Conservation (phyloP, 2,797 vertebrate genomes). For the Botia kubotai region DNA sequence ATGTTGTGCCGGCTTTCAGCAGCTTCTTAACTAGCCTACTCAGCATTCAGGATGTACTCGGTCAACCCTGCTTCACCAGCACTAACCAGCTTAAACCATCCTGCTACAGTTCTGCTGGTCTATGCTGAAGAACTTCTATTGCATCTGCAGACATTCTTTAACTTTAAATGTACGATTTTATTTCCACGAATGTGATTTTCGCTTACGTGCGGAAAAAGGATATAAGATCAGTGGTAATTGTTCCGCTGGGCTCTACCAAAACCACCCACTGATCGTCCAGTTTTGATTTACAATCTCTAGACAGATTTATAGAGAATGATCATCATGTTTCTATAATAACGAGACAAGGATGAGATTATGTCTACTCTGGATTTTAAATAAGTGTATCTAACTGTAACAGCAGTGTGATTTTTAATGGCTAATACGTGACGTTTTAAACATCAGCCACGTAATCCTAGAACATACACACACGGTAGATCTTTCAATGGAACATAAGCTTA, state of each 20-base stretch:
- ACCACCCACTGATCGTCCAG: conserved; percentile 26
- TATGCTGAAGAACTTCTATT: not conserved
- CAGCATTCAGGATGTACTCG: not conserved
- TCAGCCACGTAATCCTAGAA: conserved; percentile 58
- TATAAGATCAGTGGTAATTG: not conserved
- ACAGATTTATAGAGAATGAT: conserved; percentile 28
- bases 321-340: conserved; percentile 19
- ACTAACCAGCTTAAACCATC: not conserved
- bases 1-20: too few relatives aligned
- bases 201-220: not conserved
- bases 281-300: conserved; percentile 19
- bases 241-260: conserved; percentile 3
- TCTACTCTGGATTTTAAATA: conserved; percentile 59
- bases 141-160: not conserved
- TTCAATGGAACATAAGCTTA: conserved; percentile 59
- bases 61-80: not conserved
- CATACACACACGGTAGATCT: conserved; percentile 44
- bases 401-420: conserved; percentile 62
- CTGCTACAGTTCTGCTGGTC: not conserved
- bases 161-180: not conserved
- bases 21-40: not conserved
- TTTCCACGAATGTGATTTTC: not conserved
- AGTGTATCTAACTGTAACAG: conserved; percentile 3
- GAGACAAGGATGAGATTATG: conserved; percentile 60
- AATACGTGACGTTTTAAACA: conserved; percentile 63